A percentile compares a stretch with the other conserved stretches of the same genome.
Evolutionary conservation across 92 coral and sea anemone species (phyloP).

Genomic region (Muricea muricata): DNA sequence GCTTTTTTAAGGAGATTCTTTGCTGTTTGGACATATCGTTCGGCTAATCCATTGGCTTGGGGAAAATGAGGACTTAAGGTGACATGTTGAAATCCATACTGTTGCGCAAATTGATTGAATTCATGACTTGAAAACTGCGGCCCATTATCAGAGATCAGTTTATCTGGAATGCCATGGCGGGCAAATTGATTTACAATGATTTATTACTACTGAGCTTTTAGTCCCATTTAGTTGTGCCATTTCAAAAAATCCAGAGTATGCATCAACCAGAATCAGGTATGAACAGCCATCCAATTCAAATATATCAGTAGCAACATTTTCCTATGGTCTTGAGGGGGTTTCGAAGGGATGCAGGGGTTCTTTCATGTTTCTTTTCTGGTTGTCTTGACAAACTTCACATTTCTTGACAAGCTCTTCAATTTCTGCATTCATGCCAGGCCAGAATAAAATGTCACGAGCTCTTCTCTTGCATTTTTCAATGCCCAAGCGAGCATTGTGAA

Average conservation of each 20-base stretch:
- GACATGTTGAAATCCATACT: constrained; percentile 11
- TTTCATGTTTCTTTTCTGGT: background rate
- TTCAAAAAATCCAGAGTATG: constrained; percentile 28
- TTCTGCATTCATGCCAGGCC: constrained; percentile 31
- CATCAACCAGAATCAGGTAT: constrained; percentile 16
- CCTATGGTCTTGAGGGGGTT: background rate
- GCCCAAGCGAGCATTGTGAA: constrained; percentile 25
- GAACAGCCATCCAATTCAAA: constrained; percentile 29
- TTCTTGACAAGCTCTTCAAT: constrained; percentile 6
- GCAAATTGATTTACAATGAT: constrained; percentile 22
- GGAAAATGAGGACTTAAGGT: constrained; percentile 7
- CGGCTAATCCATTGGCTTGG: constrained; percentile 18
- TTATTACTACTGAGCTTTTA: constrained; percentile 26
- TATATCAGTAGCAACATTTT: constrained; percentile 17
- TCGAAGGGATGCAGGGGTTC: background rate
- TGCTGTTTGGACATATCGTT: background rate
- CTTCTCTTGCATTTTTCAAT: constrained; percentile 32
- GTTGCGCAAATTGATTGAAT: background rate
- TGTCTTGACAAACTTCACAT: background rate
- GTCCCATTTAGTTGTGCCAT: background rate
- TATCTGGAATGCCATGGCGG: constrained; percentile 9
- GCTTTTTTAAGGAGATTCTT: constrained; percentile 1
- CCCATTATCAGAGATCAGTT: constrained; percentile 1
- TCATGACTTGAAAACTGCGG: too few relatives aligned
- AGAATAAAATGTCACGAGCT: constrained; percentile 23